Evolutionary conservation across 2,797 vertebrate genomes (phyloP).

Genomic region (Rousettus madagascariensis): DNA sequence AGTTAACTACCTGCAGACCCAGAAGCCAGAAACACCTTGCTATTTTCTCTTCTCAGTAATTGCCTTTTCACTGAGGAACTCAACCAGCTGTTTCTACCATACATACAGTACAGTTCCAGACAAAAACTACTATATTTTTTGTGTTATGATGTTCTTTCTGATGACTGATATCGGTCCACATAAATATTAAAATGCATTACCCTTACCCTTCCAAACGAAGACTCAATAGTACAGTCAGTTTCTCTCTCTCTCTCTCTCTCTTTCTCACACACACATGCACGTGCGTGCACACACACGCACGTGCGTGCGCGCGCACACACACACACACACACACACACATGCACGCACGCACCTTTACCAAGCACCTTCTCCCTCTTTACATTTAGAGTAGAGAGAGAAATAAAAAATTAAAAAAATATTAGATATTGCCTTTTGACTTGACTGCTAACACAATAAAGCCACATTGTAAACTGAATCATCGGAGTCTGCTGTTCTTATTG

Average conservation of each 20-base stretch:
- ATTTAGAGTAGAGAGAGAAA: conserved; percentile 67
- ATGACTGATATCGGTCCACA: conserved; percentile 66
- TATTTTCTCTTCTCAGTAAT: background rate
- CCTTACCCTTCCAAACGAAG: conserved; percentile 63
- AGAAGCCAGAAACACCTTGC: background rate
- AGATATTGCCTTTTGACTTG: conserved; percentile 83
- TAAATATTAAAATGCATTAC: conserved; percentile 75
- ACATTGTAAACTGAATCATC: conserved; percentile 81
- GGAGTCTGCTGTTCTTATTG: conserved; percentile 83
- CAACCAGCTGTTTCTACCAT: background rate
- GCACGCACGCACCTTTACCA: background rate
- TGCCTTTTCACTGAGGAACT: background rate
- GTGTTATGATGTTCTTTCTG: conserved; percentile 52
- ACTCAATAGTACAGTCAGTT: conserved; percentile 33
- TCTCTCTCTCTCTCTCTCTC: background rate
- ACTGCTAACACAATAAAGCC: conserved; percentile 85
- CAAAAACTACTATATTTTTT: background rate
- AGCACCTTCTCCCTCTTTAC: conserved; percentile 57
- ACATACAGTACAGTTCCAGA: background rate
- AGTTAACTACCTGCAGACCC: conserved; percentile 44
- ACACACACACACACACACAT: background rate
- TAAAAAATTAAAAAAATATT: conserved; percentile 85
- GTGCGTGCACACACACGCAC: no score
- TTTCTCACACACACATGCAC: no score
- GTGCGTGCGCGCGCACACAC: background rate